Evolutionary conservation across 1,140 invertebrate genomes (phyloP).

Genomic region (Lutraria rhynchaena): DNA sequence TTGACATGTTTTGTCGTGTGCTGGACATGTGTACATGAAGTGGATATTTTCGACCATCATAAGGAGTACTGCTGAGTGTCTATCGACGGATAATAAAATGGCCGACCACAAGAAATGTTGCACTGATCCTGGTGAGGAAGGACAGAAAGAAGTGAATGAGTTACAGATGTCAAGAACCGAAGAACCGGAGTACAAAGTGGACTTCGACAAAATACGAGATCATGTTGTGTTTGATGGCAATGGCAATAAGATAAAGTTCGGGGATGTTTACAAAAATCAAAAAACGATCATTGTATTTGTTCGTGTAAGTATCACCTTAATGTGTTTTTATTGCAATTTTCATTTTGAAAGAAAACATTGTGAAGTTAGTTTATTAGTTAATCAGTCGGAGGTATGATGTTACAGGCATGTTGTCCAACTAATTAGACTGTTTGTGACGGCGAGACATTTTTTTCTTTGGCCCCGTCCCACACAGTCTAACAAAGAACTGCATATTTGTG

Average conservation of each 20-base stretch:
- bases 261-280: slow-evolving; percentile 70
- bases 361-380: no score
- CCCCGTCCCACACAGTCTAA: no score
- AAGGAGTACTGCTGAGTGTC: neutral
- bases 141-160: slow-evolving; percentile 57
- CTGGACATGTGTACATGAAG: slow-evolving; percentile 18
- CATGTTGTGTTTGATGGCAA: slow-evolving; percentile 67
- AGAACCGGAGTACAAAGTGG: slow-evolving; percentile 57
- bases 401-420: no score
- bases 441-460: no score
- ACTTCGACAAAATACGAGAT: slow-evolving; percentile 61
- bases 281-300: slow-evolving; percentile 73
- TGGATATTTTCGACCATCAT: neutral
- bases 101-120: slow-evolving; percentile 26
- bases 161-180: slow-evolving; percentile 67
- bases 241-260: slow-evolving; percentile 70
- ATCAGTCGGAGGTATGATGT: no score
- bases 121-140: slow-evolving; percentile 29
- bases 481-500: no score
- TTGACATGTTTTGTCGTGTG: slow-evolving; percentile 56
- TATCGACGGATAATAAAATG: slow-evolving; percentile 21
- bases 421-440: no score
- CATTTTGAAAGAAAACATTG: no score
- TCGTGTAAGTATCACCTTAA: slow-evolving; percentile 69
- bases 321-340: no score